These are phyloP conservation scores for Leuctra nigra DNA, from an alignment of 2,888 invertebrate genomes.

Conservation along the genomic window DNA sequence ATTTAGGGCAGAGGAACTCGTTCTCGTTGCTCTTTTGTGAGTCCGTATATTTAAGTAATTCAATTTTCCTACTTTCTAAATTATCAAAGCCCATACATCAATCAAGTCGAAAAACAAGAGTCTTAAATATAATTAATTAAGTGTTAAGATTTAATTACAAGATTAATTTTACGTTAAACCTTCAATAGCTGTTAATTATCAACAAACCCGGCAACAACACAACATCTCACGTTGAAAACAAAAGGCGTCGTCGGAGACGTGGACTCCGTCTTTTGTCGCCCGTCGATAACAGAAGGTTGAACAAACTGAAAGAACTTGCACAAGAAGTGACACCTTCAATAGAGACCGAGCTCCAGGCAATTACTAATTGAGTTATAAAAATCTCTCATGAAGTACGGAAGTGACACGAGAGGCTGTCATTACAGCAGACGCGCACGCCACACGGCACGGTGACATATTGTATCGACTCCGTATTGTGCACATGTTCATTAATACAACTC, in stretches of 20 bases:
- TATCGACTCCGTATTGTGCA: no score
- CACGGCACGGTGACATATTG: no score
- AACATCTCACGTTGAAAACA: not conserved
- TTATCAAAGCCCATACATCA: no score
- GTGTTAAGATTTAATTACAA: slow-evolving; percentile 5
- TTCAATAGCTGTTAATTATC: slow-evolving; percentile 8
- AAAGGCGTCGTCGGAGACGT: not conserved
- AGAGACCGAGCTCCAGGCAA: slow-evolving; percentile 6
- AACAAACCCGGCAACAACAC: slow-evolving; percentile 3
- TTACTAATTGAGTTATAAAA: slow-evolving; percentile 17
- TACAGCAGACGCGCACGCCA: no score
- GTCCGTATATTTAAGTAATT: no score
- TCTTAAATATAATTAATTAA: no score
- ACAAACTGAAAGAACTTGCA: slow-evolving; percentile 15
- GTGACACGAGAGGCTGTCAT: slow-evolving; percentile 16
- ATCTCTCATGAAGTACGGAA: slow-evolving; percentile 15
- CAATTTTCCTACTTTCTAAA: no score
- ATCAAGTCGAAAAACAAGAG: no score
- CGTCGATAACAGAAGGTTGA: slow-evolving; percentile 8
- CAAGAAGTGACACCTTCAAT: slow-evolving; percentile 13
- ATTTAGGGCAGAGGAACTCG: no score
- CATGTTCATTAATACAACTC: slow-evolving; percentile 2
- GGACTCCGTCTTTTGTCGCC: not conserved
- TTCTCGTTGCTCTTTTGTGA: no score
- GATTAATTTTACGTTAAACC: not conserved